phyloP scores from a whole-genome alignment of 2,113 vertebrate genomes.

The Colinus virginianus region DNA sequence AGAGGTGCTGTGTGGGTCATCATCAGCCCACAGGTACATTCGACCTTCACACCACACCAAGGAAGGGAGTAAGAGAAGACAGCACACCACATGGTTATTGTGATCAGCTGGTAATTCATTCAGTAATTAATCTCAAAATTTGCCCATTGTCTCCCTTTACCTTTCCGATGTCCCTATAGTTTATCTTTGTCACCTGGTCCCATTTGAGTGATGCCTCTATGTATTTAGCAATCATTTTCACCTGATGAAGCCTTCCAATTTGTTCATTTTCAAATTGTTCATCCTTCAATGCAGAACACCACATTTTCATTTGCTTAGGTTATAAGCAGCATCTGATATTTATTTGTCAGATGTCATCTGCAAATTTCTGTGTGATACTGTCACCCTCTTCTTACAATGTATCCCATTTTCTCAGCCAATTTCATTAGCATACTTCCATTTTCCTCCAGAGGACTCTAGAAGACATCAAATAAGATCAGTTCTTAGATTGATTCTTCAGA shows the following conservation, averaged over 20 bases:
- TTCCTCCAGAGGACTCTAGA: conserved; percentile 23
- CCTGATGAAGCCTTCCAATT: neutral
- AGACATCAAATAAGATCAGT: conserved; percentile 47
- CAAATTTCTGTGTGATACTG: neutral
- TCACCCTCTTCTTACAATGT: neutral
- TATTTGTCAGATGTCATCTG: neutral
- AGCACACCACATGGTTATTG: rapidly evolving
- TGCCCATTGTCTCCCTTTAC: neutral
- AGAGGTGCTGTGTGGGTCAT: neutral
- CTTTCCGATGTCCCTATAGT: neutral
- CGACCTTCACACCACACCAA: rapidly evolving
- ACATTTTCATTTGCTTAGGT: neutral
- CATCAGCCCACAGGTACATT: neutral
- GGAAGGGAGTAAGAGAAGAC: neutral
- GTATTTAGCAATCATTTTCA: neutral
- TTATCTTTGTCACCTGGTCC: neutral
- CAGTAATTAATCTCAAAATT: neutral
- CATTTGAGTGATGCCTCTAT: neutral
- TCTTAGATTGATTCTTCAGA: conserved; percentile 37
- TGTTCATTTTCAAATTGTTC: neutral
- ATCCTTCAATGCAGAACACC: neutral
- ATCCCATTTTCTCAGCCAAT: neutral
- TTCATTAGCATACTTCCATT: neutral
- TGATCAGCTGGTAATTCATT: neutral
- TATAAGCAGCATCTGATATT: neutral